phyloP scores from a whole-genome alignment of 2,797 vertebrate species.

The Chaunax sp. region DNA sequence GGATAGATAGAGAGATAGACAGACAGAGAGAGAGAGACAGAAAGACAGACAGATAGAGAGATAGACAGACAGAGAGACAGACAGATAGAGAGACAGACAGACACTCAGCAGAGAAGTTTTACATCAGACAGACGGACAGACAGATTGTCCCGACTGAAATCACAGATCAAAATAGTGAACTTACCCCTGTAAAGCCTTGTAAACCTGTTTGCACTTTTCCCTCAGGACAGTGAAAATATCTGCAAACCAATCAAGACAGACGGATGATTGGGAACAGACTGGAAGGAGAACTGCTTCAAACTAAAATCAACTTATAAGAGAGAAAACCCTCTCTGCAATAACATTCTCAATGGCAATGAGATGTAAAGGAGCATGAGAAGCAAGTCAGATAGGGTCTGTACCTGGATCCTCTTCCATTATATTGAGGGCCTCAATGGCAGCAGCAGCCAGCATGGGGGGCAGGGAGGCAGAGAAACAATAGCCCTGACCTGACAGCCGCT shows the following conservation, averaged over 20 bases:
- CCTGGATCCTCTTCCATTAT: constrained; percentile 98
- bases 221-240: constrained; percentile 90
- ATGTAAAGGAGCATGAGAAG: not conserved
- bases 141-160: too few relatives aligned
- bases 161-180: constrained; percentile 48
- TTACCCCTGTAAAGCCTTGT: constrained; percentile 90
- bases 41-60: too few relatives aligned
- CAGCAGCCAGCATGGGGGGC: constrained; percentile 93
- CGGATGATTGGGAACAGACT: not conserved
- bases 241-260: constrained; percentile 58
- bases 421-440: constrained; percentile 94
- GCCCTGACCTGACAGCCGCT: constrained; percentile 96
- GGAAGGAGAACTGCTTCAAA: not conserved
- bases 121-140: too few relatives aligned
- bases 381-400: constrained; percentile 64
- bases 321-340: not conserved
- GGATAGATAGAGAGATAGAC: too few relatives aligned
- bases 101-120: too few relatives aligned
- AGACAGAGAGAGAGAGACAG: too few relatives aligned
- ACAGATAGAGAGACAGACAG: too few relatives aligned
- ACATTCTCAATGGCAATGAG: not conserved
- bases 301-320: too few relatives aligned
- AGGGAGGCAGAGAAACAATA: constrained; percentile 98
- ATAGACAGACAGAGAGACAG: too few relatives aligned
- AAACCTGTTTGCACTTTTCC: constrained; percentile 87